Evolutionary conservation across 2,888 invertebrate genomes (phyloP).

Genomic region (Orchesella flavescens): DNA sequence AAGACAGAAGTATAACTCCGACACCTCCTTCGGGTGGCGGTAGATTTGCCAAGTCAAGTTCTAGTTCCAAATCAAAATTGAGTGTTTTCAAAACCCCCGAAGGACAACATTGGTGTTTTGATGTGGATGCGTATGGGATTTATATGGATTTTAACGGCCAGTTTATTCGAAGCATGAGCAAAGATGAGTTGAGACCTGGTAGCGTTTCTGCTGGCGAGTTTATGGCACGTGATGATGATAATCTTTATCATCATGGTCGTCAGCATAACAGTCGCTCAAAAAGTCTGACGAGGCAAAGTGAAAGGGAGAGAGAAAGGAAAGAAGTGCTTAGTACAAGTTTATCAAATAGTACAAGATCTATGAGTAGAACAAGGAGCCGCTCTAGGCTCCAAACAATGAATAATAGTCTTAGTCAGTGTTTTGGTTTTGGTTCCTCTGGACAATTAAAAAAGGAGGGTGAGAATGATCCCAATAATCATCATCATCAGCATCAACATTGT

Average conservation of each 20-base stretch:
- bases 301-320: constrained; percentile 10
- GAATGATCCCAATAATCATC: constrained; percentile 6
- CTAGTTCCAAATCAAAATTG: constrained; percentile 49
- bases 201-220: constrained; percentile 53
- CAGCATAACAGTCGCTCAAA: constrained; percentile 64
- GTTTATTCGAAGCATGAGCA: constrained; percentile 52
- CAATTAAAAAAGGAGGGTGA: constrained; percentile 46
- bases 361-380: constrained; percentile 68
- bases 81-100: constrained; percentile 68
- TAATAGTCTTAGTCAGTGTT: constrained; percentile 69
- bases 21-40: constrained; percentile 58
- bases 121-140: constrained; percentile 70
- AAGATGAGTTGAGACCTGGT: constrained; percentile 63
- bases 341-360: constrained; percentile 61
- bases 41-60: not conserved
- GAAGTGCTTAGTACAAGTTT: constrained; percentile 54
- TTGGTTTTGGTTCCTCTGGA: constrained; percentile 66
- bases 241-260: not conserved
- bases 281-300: constrained; percentile 68
- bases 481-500: constrained; percentile 4
- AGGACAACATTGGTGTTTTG: constrained; percentile 70
- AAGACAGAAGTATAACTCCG: constrained; percentile 57
- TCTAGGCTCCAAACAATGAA: constrained; percentile 68
- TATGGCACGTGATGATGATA: constrained; percentile 46
- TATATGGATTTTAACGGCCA: constrained; percentile 67